Base-by-base conservation (phyloP, 2,797 vertebrate genomes). In the Melanotaenia parkinsoni region DNA sequence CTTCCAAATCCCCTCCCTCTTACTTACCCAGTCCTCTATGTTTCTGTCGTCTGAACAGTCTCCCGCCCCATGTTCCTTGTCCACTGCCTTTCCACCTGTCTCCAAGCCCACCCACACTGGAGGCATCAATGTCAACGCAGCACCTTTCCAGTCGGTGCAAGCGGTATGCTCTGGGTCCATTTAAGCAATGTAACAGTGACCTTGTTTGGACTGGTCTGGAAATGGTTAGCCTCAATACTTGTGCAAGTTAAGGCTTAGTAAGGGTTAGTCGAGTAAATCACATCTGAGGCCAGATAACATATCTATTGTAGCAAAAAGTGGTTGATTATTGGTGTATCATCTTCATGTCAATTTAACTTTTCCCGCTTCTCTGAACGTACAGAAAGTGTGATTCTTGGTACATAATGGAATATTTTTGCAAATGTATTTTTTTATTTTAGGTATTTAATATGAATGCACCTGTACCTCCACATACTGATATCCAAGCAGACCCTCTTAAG, bases 131-230 rank as follows among this genome's bases (percentile, higher is more conserved):
- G 98, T 99, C 88, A 99, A 99, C 75, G 98, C 98, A 86, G 96
- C 98, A 92, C 97, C 98, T 94, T 99, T 99, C 97, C 98, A 99
- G 40, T 99, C 98, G 94, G 99, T 99, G 96, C 98, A 99, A 90
- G 97, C 98, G 94, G 98, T 99, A 95, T 56, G 92, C 88, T 78
- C 67, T 59, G 67, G 61, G 57, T 79, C 76, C 67, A 62, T 45
- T 71, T 63, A 9, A 74, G 70, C n/a, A 22, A 35, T 59, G 20
- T 2, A 43, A 20, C 58, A 12, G 14, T 63, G 10, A 67, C 32
- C 30, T 5, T 61, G 20, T 77, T 76, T 54, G n/a, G 60, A 67
- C 47, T 58, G 56, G 63, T 57, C 3, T 53, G 26, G n/a, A 65
- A 74, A 20, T 24, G 1, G 4, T 50, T 10, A 13, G 38, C 26